Evolutionary conservation across 53 echinoderm and acorn worm genomes (phyloP).

Genomic region (Temnopleurus reevesii): DNA sequence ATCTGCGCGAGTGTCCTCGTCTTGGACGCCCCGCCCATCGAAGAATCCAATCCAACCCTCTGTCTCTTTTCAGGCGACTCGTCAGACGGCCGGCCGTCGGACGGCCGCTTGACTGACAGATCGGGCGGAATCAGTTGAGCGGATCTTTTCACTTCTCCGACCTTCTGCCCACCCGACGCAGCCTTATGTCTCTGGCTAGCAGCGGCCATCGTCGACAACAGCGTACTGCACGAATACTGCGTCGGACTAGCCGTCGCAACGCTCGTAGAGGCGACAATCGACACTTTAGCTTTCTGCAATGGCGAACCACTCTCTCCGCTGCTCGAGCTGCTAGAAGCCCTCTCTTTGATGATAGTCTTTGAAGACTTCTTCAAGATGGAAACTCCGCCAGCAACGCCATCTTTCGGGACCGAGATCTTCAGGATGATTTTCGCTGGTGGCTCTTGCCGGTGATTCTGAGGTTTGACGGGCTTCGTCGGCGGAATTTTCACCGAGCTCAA

Average conservation of each 20-base stretch:
- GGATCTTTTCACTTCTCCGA: conserved; percentile 54
- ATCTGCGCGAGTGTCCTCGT: conserved; percentile 70
- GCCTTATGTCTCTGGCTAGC: conserved; percentile 81
- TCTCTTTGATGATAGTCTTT: conserved; percentile 25
- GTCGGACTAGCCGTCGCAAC: neutral
- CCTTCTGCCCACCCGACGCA: conserved; percentile 38
- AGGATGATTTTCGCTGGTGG: conserved; percentile 48
- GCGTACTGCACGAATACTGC: conserved; percentile 78
- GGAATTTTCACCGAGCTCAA: neutral
- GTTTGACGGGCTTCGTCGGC: conserved; percentile 20
- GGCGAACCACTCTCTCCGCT: conserved; percentile 29
- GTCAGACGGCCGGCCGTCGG: conserved; percentile 22
- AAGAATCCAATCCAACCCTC: neutral
- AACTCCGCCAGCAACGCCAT: conserved; percentile 17
- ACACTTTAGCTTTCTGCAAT: conserved; percentile 3
- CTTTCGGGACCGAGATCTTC: conserved; percentile 48
- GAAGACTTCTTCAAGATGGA: conserved; percentile 35
- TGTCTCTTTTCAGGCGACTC: conserved; percentile 52
- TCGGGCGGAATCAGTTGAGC: conserved; percentile 53
- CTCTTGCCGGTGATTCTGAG: neutral
- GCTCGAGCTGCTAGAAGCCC: conserved; percentile 35
- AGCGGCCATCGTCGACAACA: conserved; percentile 88
- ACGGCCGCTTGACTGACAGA: conserved; percentile 49
- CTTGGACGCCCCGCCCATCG: neutral
- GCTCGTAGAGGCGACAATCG: neutral